phyloP scores from a whole-genome alignment of 2,888 invertebrate genomes.

The Mylabris sibirica region DNA sequence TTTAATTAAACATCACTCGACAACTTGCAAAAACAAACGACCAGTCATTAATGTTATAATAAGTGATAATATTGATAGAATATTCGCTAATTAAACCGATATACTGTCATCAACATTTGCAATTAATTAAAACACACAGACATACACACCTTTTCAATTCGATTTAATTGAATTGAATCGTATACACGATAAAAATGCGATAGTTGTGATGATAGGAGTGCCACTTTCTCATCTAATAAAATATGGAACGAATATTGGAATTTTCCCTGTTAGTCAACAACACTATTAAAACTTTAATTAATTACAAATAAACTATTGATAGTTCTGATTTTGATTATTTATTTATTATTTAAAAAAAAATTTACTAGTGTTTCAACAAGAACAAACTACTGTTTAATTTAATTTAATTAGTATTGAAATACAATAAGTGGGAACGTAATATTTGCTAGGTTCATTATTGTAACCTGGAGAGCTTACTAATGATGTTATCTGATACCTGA shows the following conservation, averaged over 20 bases:
- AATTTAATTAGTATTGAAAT: constrained; percentile 7
- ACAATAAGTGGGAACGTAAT: not conserved
- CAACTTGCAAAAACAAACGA: not conserved
- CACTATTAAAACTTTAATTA: too few relatives aligned
- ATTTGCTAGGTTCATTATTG: constrained; percentile 6
- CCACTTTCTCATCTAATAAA: not conserved
- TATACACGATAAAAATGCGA: constrained; percentile 9
- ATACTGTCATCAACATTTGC: constrained; percentile 22
- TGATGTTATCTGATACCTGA: constrained; percentile 8
- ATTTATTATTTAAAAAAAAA: not conserved
- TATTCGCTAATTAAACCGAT: constrained; percentile 18
- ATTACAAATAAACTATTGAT: too few relatives aligned
- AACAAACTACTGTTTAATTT: not conserved
- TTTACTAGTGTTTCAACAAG: not conserved
- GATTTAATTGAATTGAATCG: constrained; percentile 28
- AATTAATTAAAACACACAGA: constrained; percentile 26
- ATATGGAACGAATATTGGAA: not conserved
- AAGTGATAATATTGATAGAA: constrained; percentile 12
- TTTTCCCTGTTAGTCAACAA: not conserved
- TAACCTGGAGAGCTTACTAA: not conserved
- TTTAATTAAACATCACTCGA: not conserved
- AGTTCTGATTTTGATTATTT: too few relatives aligned
- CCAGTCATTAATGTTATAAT: not conserved
- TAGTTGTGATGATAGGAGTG: not conserved
- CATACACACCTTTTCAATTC: constrained; percentile 6